Base-by-base conservation (phyloP, 1,140 invertebrate genomes). In the Trachelipus rathkii region DNA sequence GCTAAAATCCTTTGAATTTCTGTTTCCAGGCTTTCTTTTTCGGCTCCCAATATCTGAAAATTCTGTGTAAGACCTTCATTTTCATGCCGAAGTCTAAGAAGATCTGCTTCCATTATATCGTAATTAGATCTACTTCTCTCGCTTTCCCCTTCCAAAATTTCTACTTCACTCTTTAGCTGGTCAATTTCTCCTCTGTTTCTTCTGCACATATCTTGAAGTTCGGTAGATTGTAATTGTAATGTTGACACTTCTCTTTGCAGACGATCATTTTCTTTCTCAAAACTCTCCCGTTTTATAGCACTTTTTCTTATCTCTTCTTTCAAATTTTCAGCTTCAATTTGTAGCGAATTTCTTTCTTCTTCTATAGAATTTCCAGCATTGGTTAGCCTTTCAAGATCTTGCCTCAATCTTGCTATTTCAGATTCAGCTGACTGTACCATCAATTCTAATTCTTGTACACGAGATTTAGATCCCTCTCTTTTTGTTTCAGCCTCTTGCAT, bases 401-500 rank as follows among this genome's bases (percentile, higher is more conserved):
- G 74, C 46, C 77, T 71, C 10, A 81, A 53, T 44, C 77, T 74
- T 19, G 77, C 73, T 23, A 81, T 81, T 60, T 81, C 80, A 10
- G 77, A 77, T 66, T 81, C 80, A 23, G 80, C 80, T 46, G 75
- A 77, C 75, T 78, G 77, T 69, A 81, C 80, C 80, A 81, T 81
- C 11, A 78, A 69, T 21, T 81, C 80, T n/a, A 81, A 46, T 69
- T 81, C 80, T 33, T 77, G 73, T 6, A 81, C 77, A 6, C 80
- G 66, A 4, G 78, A 76, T 23, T 74, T 79, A 21, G 78, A 79
- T 13, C 78, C 78, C 43, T 79, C 78, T 13, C 78, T 72, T 24
- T 79, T 79, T 23, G 78, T 79, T 44, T 79, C 78, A 0, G 78
- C 76, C 46, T 79, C 78, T 68, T 79, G 78, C 15, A 79, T 77